Percentiles rank a stretch among this genome's conserved stretches.
These are phyloP conservation scores for Chinchilla lanigera DNA, from an alignment of 2,113 vertebrate species.

Conservation along the genomic window DNA sequence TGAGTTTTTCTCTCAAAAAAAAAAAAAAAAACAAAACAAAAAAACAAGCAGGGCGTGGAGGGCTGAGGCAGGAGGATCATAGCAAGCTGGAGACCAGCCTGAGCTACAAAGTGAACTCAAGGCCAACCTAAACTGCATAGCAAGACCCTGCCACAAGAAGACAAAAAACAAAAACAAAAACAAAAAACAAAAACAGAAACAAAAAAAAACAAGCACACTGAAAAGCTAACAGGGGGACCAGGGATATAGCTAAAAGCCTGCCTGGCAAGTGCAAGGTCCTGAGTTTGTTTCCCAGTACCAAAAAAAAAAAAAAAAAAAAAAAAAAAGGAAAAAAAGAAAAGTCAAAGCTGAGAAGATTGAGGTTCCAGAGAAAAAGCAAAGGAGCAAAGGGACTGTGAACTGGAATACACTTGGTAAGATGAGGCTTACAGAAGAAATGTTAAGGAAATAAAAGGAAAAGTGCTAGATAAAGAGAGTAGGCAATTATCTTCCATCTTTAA, in stretches of 20 bases:
- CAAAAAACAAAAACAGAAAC: too few species aligned
- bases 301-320: too few species aligned
- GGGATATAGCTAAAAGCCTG: too few species aligned
- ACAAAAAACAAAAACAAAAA: too few species aligned
- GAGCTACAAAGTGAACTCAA: too few species aligned
- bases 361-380: background rate
- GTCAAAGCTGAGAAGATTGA: background rate
- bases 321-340: background rate
- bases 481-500: conserved; percentile 16
- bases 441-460: conserved; percentile 8
- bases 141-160: too few species aligned
- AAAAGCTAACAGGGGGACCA: background rate
- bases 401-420: background rate
- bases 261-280: too few species aligned
- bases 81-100: too few species aligned
- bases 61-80: too few species aligned
- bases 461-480: background rate
- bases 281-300: too few species aligned
- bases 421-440: background rate
- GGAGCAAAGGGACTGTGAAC: background rate
- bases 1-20: background rate
- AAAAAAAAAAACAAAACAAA: too few species aligned
- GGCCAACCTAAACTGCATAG: too few species aligned
- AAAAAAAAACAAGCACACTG: background rate
- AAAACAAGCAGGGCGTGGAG: background rate